A percentile compares a stretch with the other conserved stretches of the same genome.
phyloP scores from a whole-genome alignment of 2,797 vertebrate species.

The Melopsittacus undulatus region DNA sequence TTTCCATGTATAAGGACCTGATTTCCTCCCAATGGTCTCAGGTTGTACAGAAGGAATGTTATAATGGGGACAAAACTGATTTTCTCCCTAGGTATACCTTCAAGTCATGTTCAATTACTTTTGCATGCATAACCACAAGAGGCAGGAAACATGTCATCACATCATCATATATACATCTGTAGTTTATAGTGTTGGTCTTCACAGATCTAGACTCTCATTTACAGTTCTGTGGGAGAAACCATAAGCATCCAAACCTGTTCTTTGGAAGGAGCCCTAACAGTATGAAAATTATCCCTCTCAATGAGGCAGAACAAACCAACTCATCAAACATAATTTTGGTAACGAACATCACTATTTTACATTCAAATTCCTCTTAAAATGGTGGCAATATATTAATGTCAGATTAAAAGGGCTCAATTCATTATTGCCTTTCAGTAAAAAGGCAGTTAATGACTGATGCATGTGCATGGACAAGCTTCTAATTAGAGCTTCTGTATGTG shows the following conservation, averaged over 20 bases:
- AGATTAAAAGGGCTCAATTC: constrained; percentile 74
- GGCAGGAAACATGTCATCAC: background rate
- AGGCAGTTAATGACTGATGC: constrained; percentile 72
- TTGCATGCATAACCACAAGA: background rate
- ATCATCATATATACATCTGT: background rate
- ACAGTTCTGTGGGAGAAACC: background rate
- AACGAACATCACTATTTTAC: constrained; percentile 74
- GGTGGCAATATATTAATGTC: constrained; percentile 78
- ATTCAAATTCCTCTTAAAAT: constrained; percentile 78
- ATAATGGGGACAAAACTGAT: background rate
- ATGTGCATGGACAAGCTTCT: constrained; percentile 63
- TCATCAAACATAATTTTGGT: constrained; percentile 77
- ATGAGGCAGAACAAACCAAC: constrained; percentile 74
- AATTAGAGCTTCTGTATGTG: constrained; percentile 61
- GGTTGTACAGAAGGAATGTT: background rate
- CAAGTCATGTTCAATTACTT: background rate
- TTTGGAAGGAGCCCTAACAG: background rate
- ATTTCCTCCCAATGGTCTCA: background rate
- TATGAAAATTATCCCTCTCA: constrained; percentile 64
- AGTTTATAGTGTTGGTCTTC: background rate
- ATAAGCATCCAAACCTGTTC: background rate
- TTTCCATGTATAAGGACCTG: background rate
- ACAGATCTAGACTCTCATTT: background rate
- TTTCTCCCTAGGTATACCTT: background rate
- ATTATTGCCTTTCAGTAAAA: constrained; percentile 73